These are phyloP conservation scores for Vicugna pacos DNA, from an alignment of 2,113 vertebrate genomes.

Conservation along the genomic window DNA sequence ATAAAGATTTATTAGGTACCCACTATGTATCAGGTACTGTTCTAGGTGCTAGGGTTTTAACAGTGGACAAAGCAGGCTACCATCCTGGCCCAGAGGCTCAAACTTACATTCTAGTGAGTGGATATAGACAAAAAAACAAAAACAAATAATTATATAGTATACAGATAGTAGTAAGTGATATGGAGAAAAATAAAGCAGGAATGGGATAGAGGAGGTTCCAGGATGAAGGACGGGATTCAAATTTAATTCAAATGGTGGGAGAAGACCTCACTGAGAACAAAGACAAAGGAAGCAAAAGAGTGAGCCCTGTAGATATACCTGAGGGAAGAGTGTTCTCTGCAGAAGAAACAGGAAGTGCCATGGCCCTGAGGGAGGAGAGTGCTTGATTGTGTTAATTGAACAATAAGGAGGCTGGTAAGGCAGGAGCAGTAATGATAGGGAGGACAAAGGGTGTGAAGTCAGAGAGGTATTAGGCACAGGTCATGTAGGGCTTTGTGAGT, in stretches of 20 bases:
- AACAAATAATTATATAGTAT: background rate
- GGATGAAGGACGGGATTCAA: background rate
- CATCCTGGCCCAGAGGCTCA: background rate
- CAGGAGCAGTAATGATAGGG: background rate
- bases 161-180: background rate
- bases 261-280: background rate
- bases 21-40: background rate
- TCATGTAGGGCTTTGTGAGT: background rate
- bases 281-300: slow-evolving; percentile 18
- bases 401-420: background rate
- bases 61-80: background rate
- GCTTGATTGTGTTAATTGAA: background rate
- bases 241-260: background rate
- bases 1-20: slow-evolving; percentile 25
- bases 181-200: slow-evolving; percentile 19
- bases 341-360: background rate
- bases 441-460: background rate
- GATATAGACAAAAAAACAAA: background rate
- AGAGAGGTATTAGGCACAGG: background rate
- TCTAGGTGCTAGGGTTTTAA: slow-evolving; percentile 16
- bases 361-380: background rate
- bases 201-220: background rate
- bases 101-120: background rate
- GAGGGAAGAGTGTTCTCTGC: background rate
- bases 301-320: background rate